Evolutionary conservation across 2,113 vertebrate genomes (phyloP), one percentile per base, ranked within the genome.

Genomic region (Puffinus mauretanicus): DNA sequence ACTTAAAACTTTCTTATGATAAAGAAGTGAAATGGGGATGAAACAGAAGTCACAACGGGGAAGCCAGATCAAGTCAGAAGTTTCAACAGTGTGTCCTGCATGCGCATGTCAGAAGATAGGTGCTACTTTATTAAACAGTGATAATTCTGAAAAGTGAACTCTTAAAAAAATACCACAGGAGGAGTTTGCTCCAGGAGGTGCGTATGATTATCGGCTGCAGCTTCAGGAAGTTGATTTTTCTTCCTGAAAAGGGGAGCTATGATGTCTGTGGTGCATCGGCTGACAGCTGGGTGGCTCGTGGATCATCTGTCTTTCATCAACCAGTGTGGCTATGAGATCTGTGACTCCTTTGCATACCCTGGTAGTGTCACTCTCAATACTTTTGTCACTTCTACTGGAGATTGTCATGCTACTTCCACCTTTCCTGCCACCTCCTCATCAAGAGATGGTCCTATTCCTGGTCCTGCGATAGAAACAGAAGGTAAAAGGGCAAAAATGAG

Each of bases 251-350:
- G 25, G 5, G 61, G 25, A 51, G 26, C 24, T 4, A 1, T 0
- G 27, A 99, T 99, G 99, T 98, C 99, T 0, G 96, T 99, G 49
- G 79, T 99, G 44, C 76, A 94, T 18, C 85, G 83, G 22, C 86
- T 97, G 81, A 8, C 89, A 1, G 71, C 17, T 0, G 99, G 99
- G 13, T 99, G 98, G 98, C 96, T 99, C 6, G 17, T 99, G 94
- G 98, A 99, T 91, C 96, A 99, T 11, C 96, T 98, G 36, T 95
- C 98, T 9, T 98, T 98, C n/a, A 97, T 99, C 62, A 98, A 99
- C 79, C 97, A 94, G 58, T 95, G 97, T 52, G 97, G 96, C 75
- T 98, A 98, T 66, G 91, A 97, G 46, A 22, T 97, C 85, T 66
- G 75, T 32, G 88, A 83, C n/a, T 78, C 89, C 38, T 54, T 9